Evolutionary conservation across 2,113 vertebrate species (phyloP).

Genomic region (Eclectus roratus): DNA sequence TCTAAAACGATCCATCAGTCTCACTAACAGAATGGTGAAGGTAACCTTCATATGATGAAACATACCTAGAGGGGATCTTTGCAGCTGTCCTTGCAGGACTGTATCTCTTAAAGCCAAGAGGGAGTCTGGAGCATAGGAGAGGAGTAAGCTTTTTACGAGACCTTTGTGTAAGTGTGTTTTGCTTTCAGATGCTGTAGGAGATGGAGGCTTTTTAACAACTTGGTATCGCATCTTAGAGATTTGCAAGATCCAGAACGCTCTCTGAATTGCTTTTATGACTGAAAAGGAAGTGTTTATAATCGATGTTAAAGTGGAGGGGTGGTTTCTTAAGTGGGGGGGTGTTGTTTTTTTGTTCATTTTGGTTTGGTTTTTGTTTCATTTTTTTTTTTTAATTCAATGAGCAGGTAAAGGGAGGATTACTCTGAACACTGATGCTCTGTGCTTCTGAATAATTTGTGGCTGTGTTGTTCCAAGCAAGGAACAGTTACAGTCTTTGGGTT

Average conservation of each 20-base stretch:
- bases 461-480: not conserved
- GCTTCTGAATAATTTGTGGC: not conserved
- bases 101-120: not conserved
- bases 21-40: not conserved
- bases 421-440: not conserved
- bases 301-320: not conserved
- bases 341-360: not conserved
- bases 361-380: not conserved
- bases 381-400: not conserved
- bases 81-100: not conserved
- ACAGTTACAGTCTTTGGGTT: not conserved
- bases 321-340: not conserved
- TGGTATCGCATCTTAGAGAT: not conserved
- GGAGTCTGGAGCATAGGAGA: not conserved
- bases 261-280: not conserved
- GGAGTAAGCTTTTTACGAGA: not conserved
- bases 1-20: not conserved
- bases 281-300: not conserved
- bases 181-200: not conserved
- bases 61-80: not conserved
- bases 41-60: not conserved
- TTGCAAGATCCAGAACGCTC: not conserved
- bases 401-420: not conserved
- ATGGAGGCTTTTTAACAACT: not conserved
- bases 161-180: not conserved